These are phyloP conservation scores for Rhineura floridana DNA, from an alignment of 2,113 vertebrate genomes.

Conservation along the genomic window DNA sequence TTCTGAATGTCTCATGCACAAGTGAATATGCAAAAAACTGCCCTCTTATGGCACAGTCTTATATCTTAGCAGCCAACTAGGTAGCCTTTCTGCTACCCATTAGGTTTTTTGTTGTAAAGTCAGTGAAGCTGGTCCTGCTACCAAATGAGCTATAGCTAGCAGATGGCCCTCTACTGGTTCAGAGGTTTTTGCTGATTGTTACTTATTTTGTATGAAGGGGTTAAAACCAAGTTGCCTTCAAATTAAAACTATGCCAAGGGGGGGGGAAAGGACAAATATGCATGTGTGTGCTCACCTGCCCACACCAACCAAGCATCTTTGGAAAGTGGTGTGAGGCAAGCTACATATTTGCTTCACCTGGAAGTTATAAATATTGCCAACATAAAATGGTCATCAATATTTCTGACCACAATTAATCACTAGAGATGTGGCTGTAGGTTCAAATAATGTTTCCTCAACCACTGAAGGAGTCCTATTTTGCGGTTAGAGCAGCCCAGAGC, in stretches of 20 bases:
- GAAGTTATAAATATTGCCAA: background rate
- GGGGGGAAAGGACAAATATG: background rate
- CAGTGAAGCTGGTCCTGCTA: conserved; percentile 73
- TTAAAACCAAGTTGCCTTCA: conserved; percentile 80
- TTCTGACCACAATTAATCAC: background rate
- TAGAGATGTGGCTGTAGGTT: background rate
- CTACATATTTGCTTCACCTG: background rate
- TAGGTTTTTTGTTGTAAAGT: conserved; percentile 54
- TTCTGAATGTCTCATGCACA: conserved; percentile 47
- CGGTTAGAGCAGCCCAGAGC: background rate
- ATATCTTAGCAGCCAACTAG: background rate
- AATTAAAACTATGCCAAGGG: conserved; percentile 78
- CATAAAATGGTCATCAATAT: background rate
- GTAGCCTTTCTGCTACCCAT: conserved; percentile 65
- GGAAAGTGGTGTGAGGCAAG: background rate
- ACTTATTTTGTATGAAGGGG: conserved; percentile 76
- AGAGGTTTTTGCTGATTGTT: conserved; percentile 76
- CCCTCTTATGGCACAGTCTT: background rate
- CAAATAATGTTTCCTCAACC: background rate
- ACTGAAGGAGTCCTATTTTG: background rate
- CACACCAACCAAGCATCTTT: background rate
- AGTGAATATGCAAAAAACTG: conserved; percentile 40
- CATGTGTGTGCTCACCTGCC: background rate
- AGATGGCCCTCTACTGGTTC: conserved; percentile 80
- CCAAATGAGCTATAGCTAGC: conserved; percentile 75